Evolutionary conservation across 2,888 invertebrate genomes (phyloP), one percentile per base, ranked within the genome.

Genomic region (Opisthograptis luteolata): DNA sequence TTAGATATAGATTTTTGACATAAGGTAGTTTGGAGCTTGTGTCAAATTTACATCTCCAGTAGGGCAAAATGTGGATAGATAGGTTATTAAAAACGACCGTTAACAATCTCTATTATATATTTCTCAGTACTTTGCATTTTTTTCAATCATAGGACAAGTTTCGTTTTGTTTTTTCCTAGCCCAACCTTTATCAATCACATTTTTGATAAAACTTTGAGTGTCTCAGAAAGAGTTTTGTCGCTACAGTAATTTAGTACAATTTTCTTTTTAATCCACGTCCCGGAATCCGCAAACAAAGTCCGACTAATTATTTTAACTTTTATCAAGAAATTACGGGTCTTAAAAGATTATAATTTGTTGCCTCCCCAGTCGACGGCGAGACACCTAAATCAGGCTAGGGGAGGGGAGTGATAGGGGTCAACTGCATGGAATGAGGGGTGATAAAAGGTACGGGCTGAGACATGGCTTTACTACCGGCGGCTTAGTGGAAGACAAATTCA

Each of bases 321-420:
- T 50, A 49, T 47, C 49, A 55, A 60, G 47, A 60, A 58, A 65
- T 68, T 65, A 64, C 65, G 66, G 66, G 67, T 62, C 68, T 64
- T 70, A 70, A 74, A 73, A 73, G 76, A 81, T 82, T 79, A 76
- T 76, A 77, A 81, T 84, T 79, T 79, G 70, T 70, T 70, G 69
- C 67, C 74, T 68, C 66, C 62, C 61, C 57, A 61, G 64, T 60
- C 60, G 22, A 17, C 55, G 54, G 70, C 66, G 63, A 66, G 71
- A 60, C 57, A 63, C 62, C 70, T 70, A 71, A 77, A 75, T 76
- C 76, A 76, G 79, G 70, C 68, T 64, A 69, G 60, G 43, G 25
- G 17, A 7, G 15, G 40, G 22, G 22, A 36, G 52, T 19, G 73
- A 22, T 39, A 70, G 73, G 76, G 82, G 80, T 82, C 80, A 80